Evolutionary conservation across 2,113 vertebrate genomes (phyloP).

Genomic region (Catharus fuscescens): DNA sequence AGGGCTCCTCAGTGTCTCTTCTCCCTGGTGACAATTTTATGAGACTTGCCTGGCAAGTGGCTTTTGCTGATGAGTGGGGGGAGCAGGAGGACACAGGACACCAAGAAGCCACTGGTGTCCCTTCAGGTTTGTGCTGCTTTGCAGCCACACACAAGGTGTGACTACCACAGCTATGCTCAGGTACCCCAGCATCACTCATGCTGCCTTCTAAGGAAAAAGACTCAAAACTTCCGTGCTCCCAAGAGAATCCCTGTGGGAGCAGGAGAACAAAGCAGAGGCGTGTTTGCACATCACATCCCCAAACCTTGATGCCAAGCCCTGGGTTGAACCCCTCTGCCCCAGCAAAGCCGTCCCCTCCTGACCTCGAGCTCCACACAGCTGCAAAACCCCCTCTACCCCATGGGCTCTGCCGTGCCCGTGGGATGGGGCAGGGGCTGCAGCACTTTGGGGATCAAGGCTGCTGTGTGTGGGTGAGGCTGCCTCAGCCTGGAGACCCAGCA

Average conservation of each 20-base stretch:
- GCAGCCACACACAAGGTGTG: not conserved
- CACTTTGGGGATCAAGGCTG: not conserved
- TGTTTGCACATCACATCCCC: not conserved
- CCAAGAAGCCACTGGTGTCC: not conserved
- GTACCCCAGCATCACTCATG: not conserved
- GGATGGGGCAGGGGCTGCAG: not conserved
- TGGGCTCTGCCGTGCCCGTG: not conserved
- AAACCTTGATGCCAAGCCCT: not conserved
- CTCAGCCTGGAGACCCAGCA: not conserved
- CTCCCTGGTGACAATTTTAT: not conserved
- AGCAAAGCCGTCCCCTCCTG: not conserved
- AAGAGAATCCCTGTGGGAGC: not conserved
- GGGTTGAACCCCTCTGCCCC: not conserved
- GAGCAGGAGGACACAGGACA: not conserved
- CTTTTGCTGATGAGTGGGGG: not conserved
- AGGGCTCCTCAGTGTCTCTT: not conserved
- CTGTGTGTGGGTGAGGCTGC: constrained; percentile 7
- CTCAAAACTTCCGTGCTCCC: not conserved
- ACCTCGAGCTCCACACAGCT: not conserved
- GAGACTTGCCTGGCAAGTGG: not conserved
- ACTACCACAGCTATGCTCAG: not conserved
- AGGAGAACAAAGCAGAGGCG: not conserved
- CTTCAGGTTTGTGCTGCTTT: not conserved
- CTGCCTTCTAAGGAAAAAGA: not conserved
- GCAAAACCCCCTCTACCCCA: not conserved